phyloP scores from a whole-genome alignment of 2,888 invertebrate genomes.

The Matsumyia berberina region DNA sequence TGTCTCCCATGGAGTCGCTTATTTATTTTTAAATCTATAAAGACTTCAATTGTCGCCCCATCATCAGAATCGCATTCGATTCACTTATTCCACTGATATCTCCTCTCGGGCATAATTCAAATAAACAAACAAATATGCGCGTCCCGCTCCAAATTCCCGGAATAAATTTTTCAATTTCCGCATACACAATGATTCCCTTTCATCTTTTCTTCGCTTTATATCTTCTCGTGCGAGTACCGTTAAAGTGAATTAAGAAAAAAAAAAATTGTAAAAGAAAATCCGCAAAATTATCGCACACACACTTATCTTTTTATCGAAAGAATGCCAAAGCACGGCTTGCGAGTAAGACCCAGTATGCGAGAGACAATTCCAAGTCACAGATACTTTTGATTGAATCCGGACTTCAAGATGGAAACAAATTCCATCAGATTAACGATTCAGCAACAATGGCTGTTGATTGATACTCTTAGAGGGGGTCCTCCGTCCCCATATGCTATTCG shows the following conservation, averaged over 20 bases:
- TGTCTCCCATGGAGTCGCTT: conserved; percentile 15
- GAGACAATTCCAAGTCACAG: conserved; percentile 6
- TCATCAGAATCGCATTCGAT: conserved; percentile 22
- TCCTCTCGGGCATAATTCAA: conserved; percentile 2
- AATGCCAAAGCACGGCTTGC: conserved; percentile 5
- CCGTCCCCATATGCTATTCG: not conserved
- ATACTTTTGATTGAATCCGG: conserved; percentile 31
- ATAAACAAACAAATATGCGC: conserved; percentile 34
- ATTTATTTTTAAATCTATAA: conserved; percentile 57
- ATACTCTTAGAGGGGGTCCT: not conserved
- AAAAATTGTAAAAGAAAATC: conserved; percentile 36
- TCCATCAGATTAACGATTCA: conserved; percentile 10
- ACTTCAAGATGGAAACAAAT: not conserved
- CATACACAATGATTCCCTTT: conserved; percentile 66
- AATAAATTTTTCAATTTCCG: conserved; percentile 58
- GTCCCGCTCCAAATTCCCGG: conserved; percentile 56
- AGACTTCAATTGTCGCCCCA: conserved; percentile 51
- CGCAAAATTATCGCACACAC: conserved; percentile 24
- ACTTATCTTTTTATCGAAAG: not conserved
- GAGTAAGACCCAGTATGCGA: not conserved
- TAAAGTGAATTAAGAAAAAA: conserved; percentile 27
- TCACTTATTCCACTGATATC: conserved; percentile 13
- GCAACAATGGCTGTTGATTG: conserved; percentile 9
- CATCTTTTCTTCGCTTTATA: conserved; percentile 37
- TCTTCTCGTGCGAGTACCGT: conserved; percentile 24